Percentiles rank a stretch among this genome's conserved stretches.
phyloP scores from a whole-genome alignment of 1,140 invertebrate species.

The Heliconius hewitsoni region DNA sequence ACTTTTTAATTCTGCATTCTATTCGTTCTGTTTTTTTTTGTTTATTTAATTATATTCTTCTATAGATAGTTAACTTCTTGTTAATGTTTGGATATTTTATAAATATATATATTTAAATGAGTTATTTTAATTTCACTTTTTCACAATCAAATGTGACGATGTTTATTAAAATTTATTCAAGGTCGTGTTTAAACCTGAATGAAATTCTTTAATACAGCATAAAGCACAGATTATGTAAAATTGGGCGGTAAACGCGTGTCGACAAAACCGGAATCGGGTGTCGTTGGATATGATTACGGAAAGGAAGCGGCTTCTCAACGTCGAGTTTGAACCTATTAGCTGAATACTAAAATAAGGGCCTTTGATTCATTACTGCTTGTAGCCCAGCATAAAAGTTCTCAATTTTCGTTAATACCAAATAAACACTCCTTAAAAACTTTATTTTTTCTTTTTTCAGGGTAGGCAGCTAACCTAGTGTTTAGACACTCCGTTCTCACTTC shows the following conservation, averaged over 20 bases:
- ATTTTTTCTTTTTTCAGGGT: too few relatives aligned
- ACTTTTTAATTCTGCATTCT: too few relatives aligned
- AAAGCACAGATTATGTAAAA: constrained; percentile 39
- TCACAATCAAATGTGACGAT: neutral
- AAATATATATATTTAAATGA: neutral
- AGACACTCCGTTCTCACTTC: too few relatives aligned
- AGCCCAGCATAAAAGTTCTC: neutral
- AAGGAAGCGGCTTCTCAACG: constrained; percentile 59
- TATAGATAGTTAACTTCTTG: neutral
- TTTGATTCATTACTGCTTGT: constrained; percentile 16
- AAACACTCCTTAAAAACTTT: neutral
- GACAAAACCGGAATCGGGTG: constrained; percentile 52
- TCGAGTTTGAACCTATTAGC: constrained; percentile 39
- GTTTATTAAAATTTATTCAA: constrained; percentile 31
- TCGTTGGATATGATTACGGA: constrained; percentile 55
- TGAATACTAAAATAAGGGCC: constrained; percentile 36
- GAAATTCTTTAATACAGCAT: constrained; percentile 37
- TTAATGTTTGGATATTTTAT: neutral
- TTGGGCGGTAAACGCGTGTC: constrained; percentile 39
- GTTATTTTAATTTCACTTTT: neutral
- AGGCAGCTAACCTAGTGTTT: too few relatives aligned
- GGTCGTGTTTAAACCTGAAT: constrained; percentile 45
- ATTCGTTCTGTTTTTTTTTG: too few relatives aligned
- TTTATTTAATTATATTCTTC: neutral
- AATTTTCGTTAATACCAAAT: neutral